Evolutionary conservation across 1,140 invertebrate species (phyloP), one percentile per base, ranked within the genome.

Genomic region (Aphis craccivora): DNA sequence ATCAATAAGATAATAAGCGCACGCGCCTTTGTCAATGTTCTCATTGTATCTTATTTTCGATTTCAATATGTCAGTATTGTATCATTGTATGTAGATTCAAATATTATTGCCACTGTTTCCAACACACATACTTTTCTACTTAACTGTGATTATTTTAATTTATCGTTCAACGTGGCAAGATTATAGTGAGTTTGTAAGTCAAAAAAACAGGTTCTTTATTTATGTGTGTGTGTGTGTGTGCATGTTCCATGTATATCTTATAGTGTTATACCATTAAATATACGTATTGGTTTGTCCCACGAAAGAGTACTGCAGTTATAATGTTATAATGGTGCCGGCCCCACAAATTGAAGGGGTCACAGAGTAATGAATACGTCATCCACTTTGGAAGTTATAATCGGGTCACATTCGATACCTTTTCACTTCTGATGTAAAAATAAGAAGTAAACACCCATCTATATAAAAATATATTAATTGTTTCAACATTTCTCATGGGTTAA

Each of bases 61-160:
- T 89, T 89, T 55, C 88, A 89, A 89, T 51, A 89, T 40, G 14
- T 23, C 4, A 23, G 8, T 43, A 84, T 22, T 20, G 37, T 84
- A 43, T 25, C 4, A 43, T n/a, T 76, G 30, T 84, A 45, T 45
- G 4, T 45, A 86, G 4, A 43, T 86, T 30, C 60, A 76, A 76
- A 76, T 76, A 30, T 45, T 45, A 5, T 18, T n/a, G 30, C 60
- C 1, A 76, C 60, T 76, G 2, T 76, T 76, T n/a, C 5, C 18
- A n/a, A 88, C 3, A 88, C 48, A 5, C 30, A 48, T 53, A 40
- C 23, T 55, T 89, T 89, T 89, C 8, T 89, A 37, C 45, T 22
- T n/a, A 35, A 76, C 60, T 2, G 48, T 89, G 25, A 89, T 89
- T 55, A 89, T 55, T 89, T 89, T 55, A 55, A 89, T 55, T 89